Evolutionary conservation across 2,113 vertebrate genomes (phyloP), one percentile per base, ranked within the genome.

Genomic region (Microcebus griseorufus): DNA sequence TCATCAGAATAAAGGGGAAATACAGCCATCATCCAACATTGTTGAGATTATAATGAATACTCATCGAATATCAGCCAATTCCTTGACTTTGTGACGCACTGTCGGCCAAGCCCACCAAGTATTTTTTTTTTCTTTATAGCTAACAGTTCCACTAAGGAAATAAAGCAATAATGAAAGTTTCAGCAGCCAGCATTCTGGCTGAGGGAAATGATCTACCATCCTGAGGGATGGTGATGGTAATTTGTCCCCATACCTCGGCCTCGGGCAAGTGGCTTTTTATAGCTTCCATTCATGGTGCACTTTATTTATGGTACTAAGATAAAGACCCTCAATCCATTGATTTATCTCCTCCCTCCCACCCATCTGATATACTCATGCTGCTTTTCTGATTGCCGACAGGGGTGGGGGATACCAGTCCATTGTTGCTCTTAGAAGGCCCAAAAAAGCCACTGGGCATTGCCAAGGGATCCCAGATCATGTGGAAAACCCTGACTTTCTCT

Each of bases 241-340:
- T 97, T 96, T 96, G 81, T 64, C 82, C 82, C 78, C 39, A 4
- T 18, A 55, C 87, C 90, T 96, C 39, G 3, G 97, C 96, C 72
- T 93, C 73, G 0, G 51, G 17, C 62, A 10, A 97, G 84, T 79
- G 95, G n/a, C 97, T 93, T 91, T 83, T 96, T 73, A 80, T 58
- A 95, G 98, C 97, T 97, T 97, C 96, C 95, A 83, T 94, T 90
- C 95, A 48, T 55, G 90, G 97, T 97, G 98, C 98, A 98, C 99
- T 99, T 99, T 98, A 99, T 96, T 97, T 98, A 96, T 97, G 98
- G 98, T 99, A 99, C 99, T 98, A 92, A 95, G 98, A 92, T 94
- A 97, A 91, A 89, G 96, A 98, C 96, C 84, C 92, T 98, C 78
- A 84, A 42, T 72, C 96, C 98, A 90, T 87, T 96, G 72, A 85